Base-by-base conservation (phyloP, 2,113 vertebrate species). In the Pedetes capensis region DNA sequence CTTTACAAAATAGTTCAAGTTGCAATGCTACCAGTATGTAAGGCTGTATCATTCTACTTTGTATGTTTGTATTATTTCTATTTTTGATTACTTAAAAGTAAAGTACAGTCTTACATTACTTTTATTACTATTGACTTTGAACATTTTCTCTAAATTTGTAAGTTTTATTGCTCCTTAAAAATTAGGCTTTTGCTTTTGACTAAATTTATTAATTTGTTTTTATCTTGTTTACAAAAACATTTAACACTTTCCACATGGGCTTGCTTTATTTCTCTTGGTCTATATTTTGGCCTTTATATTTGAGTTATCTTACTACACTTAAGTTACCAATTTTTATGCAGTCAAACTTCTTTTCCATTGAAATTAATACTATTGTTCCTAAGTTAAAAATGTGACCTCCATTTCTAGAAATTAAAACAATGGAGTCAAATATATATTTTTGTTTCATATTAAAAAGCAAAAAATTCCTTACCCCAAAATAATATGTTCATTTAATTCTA, bases 11-110 rank as follows among this genome's bases (percentile, higher is more conserved):
- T 2, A 64, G 10, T 92, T 87, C 20, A n/a, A 82, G 37, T 2
- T 82, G 29, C 22, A 76, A 18, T 63, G 53, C 42, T 92, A 78
- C 17, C 78, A 75, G 34, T 39, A 76, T 59, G 17, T 61, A 92
- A 59, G 20, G 39, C 8, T 53, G 5, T 59, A 61, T 53, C 32
- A 44, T 71, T 61, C 27, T 75, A 44, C 2, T 55, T 88, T 61
- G 29, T 69, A 16, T 68, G 44, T 34, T 91, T 75, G 39, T 55
- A 72, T 53, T 76, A 66, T 47, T 85, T 89, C 23, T 55, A 55
- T 79, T 89, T 95, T 69, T 87, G 57, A 86, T 68, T 23, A 78
- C 16, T 39, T 47, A 85, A 89, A 8, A 47, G 79, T 89, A 83
- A 49, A 64, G 29, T n/a, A 12, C 42, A 75, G 57, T 87, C 37